These are phyloP conservation scores for Drepana arcuata DNA, from an alignment of 1,140 invertebrate genomes.

Conservation along the genomic window DNA sequence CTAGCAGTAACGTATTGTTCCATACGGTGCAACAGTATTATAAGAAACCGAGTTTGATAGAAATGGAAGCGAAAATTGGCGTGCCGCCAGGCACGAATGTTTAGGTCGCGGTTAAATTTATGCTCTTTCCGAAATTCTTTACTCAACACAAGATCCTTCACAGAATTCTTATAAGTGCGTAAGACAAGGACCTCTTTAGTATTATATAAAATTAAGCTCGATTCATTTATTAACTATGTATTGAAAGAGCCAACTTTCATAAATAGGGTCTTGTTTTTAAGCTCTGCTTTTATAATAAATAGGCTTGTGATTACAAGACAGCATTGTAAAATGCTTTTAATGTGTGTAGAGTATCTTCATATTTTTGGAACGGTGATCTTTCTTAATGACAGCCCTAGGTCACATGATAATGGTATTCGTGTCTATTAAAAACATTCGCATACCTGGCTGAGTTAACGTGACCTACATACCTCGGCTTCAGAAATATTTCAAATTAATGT, in stretches of 20 bases:
- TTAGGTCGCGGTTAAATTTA: slow-evolving; percentile 47
- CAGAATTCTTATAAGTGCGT: no score
- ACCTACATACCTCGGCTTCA: slow-evolving; percentile 12
- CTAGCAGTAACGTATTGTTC: no score
- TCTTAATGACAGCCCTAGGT: background rate
- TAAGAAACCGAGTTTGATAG: slow-evolving; percentile 36
- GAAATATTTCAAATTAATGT: slow-evolving; percentile 1
- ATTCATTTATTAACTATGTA: slow-evolving; percentile 9
- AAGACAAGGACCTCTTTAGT: no score
- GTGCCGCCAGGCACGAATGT: slow-evolving; percentile 31
- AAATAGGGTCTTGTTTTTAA: background rate
- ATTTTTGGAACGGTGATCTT: background rate
- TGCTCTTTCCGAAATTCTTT: slow-evolving; percentile 31
- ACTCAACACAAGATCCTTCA: no score
- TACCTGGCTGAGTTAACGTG: slow-evolving; percentile 20
- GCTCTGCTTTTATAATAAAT: background rate
- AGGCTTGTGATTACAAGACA: background rate
- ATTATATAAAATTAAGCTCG: no score
- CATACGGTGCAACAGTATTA: slow-evolving; percentile 25
- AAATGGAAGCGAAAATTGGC: slow-evolving; percentile 43
- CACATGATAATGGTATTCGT: slow-evolving; percentile 16
- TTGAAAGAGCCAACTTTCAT: slow-evolving; percentile 1
- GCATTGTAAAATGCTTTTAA: background rate
- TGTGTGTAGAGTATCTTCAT: background rate
- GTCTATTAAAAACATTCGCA: slow-evolving; percentile 22